Evolutionary conservation across 2,797 vertebrate species (phyloP).

Genomic region (Enteromius radiatus): DNA sequence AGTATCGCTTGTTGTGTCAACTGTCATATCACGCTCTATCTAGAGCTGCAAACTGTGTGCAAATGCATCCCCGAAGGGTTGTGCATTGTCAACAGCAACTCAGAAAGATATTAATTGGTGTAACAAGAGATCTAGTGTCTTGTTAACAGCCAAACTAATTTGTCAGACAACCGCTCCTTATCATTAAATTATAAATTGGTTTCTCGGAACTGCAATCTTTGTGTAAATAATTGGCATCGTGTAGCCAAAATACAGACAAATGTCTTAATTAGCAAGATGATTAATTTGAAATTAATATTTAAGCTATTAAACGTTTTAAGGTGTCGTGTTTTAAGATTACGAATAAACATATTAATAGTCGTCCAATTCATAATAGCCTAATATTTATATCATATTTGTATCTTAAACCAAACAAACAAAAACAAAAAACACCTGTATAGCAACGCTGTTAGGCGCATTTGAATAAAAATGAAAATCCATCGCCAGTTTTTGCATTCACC

Average conservation of each 20-base stretch:
- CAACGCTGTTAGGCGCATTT: slow-evolving; percentile 50
- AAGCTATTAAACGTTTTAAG: background rate
- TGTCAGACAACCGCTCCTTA: background rate
- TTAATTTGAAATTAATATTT: background rate
- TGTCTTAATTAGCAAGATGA: background rate
- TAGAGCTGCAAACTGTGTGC: slow-evolving; percentile 45
- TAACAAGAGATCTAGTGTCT: slow-evolving; percentile 36
- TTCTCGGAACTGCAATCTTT: background rate
- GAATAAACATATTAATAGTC: background rate
- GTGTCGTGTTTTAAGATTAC: background rate
- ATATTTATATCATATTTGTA: background rate
- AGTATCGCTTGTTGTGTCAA: slow-evolving; percentile 73
- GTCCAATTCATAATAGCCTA: background rate
- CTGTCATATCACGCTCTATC: slow-evolving; percentile 64
- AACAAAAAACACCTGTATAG: slow-evolving; percentile 48
- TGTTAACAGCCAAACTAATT: slow-evolving; percentile 30
- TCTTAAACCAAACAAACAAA: slow-evolving; percentile 36
- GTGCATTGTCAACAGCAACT: slow-evolving; percentile 19
- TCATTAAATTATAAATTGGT: background rate
- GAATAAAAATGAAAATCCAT: slow-evolving; percentile 57
- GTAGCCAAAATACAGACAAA: background rate
- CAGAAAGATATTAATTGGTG: slow-evolving; percentile 31
- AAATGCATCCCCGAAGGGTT: slow-evolving; percentile 41
- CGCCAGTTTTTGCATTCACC: slow-evolving; percentile 53
- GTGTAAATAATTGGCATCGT: background rate